Evolutionary conservation across 2,888 invertebrate species (phyloP).

Genomic region (Dascillus cervinus): DNA sequence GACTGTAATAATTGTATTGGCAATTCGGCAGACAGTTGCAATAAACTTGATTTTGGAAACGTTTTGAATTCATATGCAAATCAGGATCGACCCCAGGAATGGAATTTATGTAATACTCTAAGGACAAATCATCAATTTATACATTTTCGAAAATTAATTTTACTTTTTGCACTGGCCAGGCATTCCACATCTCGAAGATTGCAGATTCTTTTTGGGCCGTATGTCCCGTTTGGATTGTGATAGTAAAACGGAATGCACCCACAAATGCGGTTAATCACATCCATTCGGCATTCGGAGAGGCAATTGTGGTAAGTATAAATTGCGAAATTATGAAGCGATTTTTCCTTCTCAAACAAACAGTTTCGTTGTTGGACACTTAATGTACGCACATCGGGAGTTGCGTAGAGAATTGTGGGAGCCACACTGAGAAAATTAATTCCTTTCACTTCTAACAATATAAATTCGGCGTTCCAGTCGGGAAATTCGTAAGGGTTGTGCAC

Average conservation of each 20-base stretch:
- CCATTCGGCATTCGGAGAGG: slow-evolving; percentile 50
- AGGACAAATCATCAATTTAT: slow-evolving; percentile 6
- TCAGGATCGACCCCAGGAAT: background rate
- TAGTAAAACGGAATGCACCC: slow-evolving; percentile 55
- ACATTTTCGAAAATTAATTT: slow-evolving; percentile 7
- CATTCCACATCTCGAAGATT: slow-evolving; percentile 7
- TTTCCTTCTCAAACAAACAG: slow-evolving; percentile 55
- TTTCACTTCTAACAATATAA: slow-evolving; percentile 49
- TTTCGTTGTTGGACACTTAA: slow-evolving; percentile 46
- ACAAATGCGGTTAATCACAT: slow-evolving; percentile 44
- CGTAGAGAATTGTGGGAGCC: slow-evolving; percentile 56
- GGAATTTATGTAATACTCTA: slow-evolving; percentile 1
- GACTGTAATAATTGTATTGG: slow-evolving; percentile 51
- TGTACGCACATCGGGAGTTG: slow-evolving; percentile 47
- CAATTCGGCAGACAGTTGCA: slow-evolving; percentile 58
- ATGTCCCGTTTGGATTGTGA: slow-evolving; percentile 40
- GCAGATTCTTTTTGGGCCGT: no score
- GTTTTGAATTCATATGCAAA: slow-evolving; percentile 1
- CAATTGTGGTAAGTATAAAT: slow-evolving; percentile 61
- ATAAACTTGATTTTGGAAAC: slow-evolving; percentile 16
- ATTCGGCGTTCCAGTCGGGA: slow-evolving; percentile 55
- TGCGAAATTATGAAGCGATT: slow-evolving; percentile 31
- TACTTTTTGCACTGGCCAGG: slow-evolving; percentile 36
- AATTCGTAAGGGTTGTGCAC: slow-evolving; percentile 58
- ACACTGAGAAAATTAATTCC: slow-evolving; percentile 55